A percentile compares a stretch with the other conserved stretches of the same genome.
phyloP scores from a whole-genome alignment of 2,797 vertebrate genomes.

The Cheirogaleus major region DNA sequence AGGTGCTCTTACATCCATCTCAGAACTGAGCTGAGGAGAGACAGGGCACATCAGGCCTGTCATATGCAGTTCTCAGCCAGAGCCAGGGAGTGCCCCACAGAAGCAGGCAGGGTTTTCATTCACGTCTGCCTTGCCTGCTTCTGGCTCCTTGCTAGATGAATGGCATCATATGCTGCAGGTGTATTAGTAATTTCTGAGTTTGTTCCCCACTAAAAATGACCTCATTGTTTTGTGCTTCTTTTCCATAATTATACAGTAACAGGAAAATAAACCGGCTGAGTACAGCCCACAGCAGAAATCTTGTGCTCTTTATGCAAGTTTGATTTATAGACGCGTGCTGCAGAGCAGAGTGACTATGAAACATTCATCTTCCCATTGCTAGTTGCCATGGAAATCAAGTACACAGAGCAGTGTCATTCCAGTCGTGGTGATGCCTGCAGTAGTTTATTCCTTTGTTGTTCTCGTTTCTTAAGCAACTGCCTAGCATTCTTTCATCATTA shows the following conservation, averaged over 20 bases:
- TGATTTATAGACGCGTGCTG: constrained; percentile 91
- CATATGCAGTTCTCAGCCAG: constrained; percentile 44
- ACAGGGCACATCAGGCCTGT: background rate
- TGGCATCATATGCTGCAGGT: constrained; percentile 74
- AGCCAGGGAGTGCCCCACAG: background rate
- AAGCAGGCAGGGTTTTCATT: constrained; percentile 8
- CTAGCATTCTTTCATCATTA: constrained; percentile 83
- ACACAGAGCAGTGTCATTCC: constrained; percentile 90
- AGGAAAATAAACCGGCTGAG: constrained; percentile 87
- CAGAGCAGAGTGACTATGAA: constrained; percentile 88
- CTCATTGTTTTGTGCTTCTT: constrained; percentile 87
- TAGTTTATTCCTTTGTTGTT: constrained; percentile 90
- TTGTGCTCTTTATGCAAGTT: constrained; percentile 89
- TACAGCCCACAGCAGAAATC: constrained; percentile 86
- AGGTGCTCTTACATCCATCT: constrained; percentile 32
- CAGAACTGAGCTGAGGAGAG: constrained; percentile 26
- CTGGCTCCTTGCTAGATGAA: constrained; percentile 72
- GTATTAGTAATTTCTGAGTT: constrained; percentile 82
- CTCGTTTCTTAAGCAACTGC: constrained; percentile 91
- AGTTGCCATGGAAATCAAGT: constrained; percentile 91
- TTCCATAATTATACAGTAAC: constrained; percentile 88
- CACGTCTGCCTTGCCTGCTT: constrained; percentile 40
- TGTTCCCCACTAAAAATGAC: constrained; percentile 85
- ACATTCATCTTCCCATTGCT: constrained; percentile 89
- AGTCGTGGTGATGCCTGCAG: constrained; percentile 89